Evolutionary conservation across 2,113 vertebrate species (phyloP).

Genomic region (Pelmatolapia mariae): DNA sequence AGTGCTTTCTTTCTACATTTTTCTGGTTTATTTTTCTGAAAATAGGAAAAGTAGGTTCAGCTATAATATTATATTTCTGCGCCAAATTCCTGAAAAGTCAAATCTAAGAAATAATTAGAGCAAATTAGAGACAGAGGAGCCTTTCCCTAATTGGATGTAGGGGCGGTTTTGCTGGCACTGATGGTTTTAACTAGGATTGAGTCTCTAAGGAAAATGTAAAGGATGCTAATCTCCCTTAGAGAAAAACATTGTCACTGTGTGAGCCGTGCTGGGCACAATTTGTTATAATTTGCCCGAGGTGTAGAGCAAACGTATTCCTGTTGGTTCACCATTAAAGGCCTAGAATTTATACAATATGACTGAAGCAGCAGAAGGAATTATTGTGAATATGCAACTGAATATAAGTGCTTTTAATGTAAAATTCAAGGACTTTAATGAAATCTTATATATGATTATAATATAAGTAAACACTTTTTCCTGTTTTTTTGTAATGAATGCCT

Average conservation of each 20-base stretch:
- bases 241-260: neutral
- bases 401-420: neutral
- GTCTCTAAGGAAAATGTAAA: neutral
- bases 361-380: neutral
- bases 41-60: neutral
- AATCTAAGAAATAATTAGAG: neutral
- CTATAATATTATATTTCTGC: neutral
- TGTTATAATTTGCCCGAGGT: neutral
- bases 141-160: neutral
- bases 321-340: neutral
- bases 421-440: neutral
- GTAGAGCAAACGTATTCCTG: neutral
- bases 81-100: neutral
- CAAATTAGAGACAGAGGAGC: neutral
- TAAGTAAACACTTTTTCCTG: neutral
- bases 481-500: neutral
- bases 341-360: neutral
- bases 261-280: neutral
- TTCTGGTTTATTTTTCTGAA: neutral
- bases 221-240: neutral
- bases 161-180: neutral
- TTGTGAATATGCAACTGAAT: neutral
- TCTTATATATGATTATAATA: neutral
- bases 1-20: neutral
- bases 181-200: neutral